Evolutionary conservation across 2,797 vertebrate genomes (phyloP), one percentile per base, ranked within the genome.

Genomic region (Babyrousa celebensis): DNA sequence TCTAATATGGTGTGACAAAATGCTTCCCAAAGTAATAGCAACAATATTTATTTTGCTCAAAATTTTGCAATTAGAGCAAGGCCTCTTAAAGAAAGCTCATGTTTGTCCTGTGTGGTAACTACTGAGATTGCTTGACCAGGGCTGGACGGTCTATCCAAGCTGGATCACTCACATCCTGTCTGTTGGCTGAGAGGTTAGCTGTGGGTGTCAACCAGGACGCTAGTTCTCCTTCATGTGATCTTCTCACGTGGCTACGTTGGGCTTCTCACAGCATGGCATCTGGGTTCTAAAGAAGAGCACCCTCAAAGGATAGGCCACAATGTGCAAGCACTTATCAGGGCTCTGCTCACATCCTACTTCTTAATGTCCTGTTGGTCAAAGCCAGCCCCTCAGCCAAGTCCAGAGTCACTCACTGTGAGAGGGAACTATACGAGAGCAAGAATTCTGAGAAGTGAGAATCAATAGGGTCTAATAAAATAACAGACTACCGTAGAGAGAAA

Each of bases 1-100:
- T 70, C 72, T 79, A 65, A 84, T 87, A 18, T 29, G 77, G 3
- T 91, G 68, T 84, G 91, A 84, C 21, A 89, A 65, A 90, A 29
- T 87, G n/a, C 7, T 25, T 54, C 48, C 60, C 16, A 77, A 91
- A 63, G 36, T 80, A 23, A 43, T 65, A 74, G 75, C 72, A 29
- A 71, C 15, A 58, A 8, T 72, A 94, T 43, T 91, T 77, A 68
- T 60, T 78, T 78, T 89, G 60, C 54, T 85, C 18, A 60, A 79
- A 68, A 58, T 68, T 82, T 56, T 95, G n/a, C 68, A 70, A 7
- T 78, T 40, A 15, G 82, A 14, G 16, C 58, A 71, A 52, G 6
- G 40, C 27, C 85, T 84, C 72, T 48, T 52, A 80, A 72, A 8
- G 58, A n/a, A 32, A 71, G 48, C 58, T n/a, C 8, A 16, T 77